phyloP scores from a whole-genome alignment of 1,140 invertebrate species.

The Triops cancriformis region DNA sequence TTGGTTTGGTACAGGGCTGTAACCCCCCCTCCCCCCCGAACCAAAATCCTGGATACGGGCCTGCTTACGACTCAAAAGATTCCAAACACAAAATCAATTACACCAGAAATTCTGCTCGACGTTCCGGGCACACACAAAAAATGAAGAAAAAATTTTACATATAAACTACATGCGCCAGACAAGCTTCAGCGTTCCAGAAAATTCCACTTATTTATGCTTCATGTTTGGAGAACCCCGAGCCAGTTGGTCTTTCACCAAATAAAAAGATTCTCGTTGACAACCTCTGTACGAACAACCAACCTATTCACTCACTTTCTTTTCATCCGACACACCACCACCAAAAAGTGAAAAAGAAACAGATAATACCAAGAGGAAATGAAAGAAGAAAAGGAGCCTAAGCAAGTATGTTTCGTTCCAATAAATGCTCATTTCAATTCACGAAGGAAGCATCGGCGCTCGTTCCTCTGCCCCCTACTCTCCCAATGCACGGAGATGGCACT shows the following conservation, averaged over 20 bases:
- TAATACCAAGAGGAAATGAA: not conserved
- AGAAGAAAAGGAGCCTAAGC: not conserved
- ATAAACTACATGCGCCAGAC: too few species aligned
- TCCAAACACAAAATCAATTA: too few species aligned
- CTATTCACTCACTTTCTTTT: not conserved
- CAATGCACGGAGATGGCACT: not conserved
- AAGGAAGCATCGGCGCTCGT: not conserved
- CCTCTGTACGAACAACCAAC: not conserved
- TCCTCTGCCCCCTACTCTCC: not conserved
- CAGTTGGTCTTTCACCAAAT: not conserved
- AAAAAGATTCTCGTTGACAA: not conserved
- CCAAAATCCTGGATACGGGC: too few species aligned
- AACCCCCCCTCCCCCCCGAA: too few species aligned
- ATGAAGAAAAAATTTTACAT: too few species aligned
- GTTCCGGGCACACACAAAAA: too few species aligned
- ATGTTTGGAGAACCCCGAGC: not conserved
- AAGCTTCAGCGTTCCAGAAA: too few species aligned
- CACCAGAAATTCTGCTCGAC: too few species aligned
- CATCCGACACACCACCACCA: not conserved
- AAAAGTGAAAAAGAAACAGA: not conserved
- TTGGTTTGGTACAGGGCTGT: too few species aligned
- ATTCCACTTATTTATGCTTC: not conserved
- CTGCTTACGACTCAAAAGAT: too few species aligned
- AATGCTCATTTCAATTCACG: conserved; percentile 8
- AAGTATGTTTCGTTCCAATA: not conserved